Base-by-base conservation (phyloP, 1,140 invertebrate genomes). In the Saccostrea echinata region DNA sequence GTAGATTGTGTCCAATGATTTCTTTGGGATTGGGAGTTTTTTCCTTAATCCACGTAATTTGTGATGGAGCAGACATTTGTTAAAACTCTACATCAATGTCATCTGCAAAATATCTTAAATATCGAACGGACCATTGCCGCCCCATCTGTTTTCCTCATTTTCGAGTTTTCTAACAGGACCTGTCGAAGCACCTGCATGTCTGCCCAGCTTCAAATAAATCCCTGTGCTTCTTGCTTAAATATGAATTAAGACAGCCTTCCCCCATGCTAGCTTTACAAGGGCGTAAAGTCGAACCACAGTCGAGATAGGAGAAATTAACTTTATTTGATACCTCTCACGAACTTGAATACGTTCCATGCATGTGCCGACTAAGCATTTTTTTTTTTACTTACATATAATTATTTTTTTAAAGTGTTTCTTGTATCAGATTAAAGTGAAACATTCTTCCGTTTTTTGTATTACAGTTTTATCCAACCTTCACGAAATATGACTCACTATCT, bases 401-500 rank as follows among this genome's bases (percentile, higher is more conserved):
- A 30, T 76, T 9, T 27, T 30, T 76, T 30, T 76, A n/a, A n/a
- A n/a, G n/a, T n/a, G 27, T 76, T 33, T 76, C 24, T 30, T 76
- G 27, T 76, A 76, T 33, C 68, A 30, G 68, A 76, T 76, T 30
- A 76, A 18, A 33, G 1, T 76, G 68, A 30, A 30, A 76, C 68
- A 76, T 76, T 76, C 30, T 30, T 11, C 9, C 24, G 24, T 76
- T 24, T n/a, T 71, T 27, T 71, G 27, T 11, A 30, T 71, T 71
- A 71, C 68, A 24, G 30, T 71, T 27, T 71, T 71, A 71, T 71
- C 68, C 68, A 71, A 71, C 68, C 68, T 18, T 71, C 68, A 71
- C 68, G 68, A 76, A 76, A 76, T 33, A 76, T 76, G 68, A 76
- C 68, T 76, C 68, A 76, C 68, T 76, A 76, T 76, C 68, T 76